Base-by-base conservation (phyloP, 2,113 vertebrate genomes). In the Phrynosoma blainvillii region DNA sequence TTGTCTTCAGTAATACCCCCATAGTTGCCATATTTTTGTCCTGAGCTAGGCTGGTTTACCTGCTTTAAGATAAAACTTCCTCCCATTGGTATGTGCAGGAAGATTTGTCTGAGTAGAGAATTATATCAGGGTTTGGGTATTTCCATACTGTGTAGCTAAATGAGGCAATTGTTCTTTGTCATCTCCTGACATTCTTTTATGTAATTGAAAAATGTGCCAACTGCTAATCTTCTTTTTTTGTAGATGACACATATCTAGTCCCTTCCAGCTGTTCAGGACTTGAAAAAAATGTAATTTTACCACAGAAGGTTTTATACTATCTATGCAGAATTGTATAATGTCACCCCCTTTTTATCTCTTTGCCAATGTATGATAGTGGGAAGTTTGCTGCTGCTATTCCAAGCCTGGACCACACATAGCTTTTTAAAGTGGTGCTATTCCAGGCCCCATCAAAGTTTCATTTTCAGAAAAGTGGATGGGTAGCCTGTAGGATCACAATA, bases 201-300 rank as follows among this genome's bases (percentile, higher is more conserved):
- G 32, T 40, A 42, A 85, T 11, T 65, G 56, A 65, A 85, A 62
- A 77, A 77, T 25, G 65, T 77, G 84, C 56, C 73, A 85, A 36
- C 74, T 75, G 25, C 56, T 66, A 77, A 75, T 75, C 70, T 83
- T 71, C 68, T n/a, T 25, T 77, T 84, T 65, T 56, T 65, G 54
- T 62, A 13, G 56, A 65, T 75, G 70, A 84, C 52, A 75, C 6
- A 74, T 40, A 65, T 7, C 11, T 21, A 75, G 32, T 76, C 83
- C 71, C 52, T 77, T 47, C 79, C 86, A 77, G 32, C 79, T 78
- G 40, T 42, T 71, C 78, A 27, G 59, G 76, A 74, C 76, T 94
- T 91, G 88, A 86, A 84, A 84, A 83, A 71, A 91, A 90, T 88
- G 89, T 8, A 4, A 76, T 79, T 84, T 90, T 79, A 78, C 59